Base-by-base conservation (phyloP, 2,113 vertebrate species). In the Scomber colias region DNA sequence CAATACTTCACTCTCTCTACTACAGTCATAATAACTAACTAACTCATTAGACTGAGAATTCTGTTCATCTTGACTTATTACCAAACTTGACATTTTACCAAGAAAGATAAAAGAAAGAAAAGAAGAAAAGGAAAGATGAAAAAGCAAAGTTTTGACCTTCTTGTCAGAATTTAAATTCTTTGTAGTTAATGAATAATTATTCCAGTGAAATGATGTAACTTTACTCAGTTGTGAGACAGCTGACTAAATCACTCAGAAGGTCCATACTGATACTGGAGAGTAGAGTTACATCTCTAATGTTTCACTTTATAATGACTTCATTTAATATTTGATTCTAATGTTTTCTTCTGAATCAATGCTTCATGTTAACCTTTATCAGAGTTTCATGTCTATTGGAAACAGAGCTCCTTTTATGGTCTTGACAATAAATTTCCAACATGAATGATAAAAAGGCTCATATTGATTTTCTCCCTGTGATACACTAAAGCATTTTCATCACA, bases 41-140 rank as follows among this genome's bases (percentile, higher is more conserved):
- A 83, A 83, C 21, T 21, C 21, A 21, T 77, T 83, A 56, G 69
- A 76, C 54, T 16, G 79, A 76, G 71, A 63, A 70, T 80, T 76
- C 71, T 74, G 72, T 83, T 80, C 77, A 30, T 69, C 35, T 72
- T 87, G 85, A 77, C 81, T 77, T 70, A 72, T 80, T 61, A 70
- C 56, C 59, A 73, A 83, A 73, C 72, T 70, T 87, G 76, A 83
- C 76, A 80, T 87, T 87, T 86, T n/a, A 57, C 69, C n/a, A 51
- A 15, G 56, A 64, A 30, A 46, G 48, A 19, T 19, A 30, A 50
- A 35, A 40, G 9, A 9, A 40, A 40, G 35, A 40, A 40, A 30
- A 61, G 53, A 73, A 16, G 14, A 30, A 50, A 49, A 31, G 7
- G 19, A 62, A 46, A 11, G 11, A n/a, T 56, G 30, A 79, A 35